Evolutionary conservation across 2,113 vertebrate genomes (phyloP).

Genomic region (Pachypanchax playfairii): DNA sequence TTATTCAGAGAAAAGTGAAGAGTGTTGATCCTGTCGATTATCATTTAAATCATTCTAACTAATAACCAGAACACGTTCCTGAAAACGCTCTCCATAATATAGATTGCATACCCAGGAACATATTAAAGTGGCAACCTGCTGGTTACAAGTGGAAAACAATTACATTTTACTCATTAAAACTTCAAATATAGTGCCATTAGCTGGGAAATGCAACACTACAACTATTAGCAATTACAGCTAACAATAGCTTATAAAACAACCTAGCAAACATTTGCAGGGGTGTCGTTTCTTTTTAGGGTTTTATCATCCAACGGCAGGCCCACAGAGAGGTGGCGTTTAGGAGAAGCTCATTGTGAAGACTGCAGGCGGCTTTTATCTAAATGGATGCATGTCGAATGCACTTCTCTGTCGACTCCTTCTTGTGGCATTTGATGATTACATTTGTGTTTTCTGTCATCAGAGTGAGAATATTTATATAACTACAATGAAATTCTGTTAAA

Average conservation of each 20-base stretch:
- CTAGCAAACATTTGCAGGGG: constrained; percentile 46
- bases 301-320: constrained; percentile 43
- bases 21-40: constrained; percentile 8
- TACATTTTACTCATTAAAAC: constrained; percentile 38
- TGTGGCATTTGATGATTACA: constrained; percentile 27
- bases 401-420: constrained; percentile 24
- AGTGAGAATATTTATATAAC: constrained; percentile 15
- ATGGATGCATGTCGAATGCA: constrained; percentile 32
- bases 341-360: constrained; percentile 41
- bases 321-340: constrained; percentile 27
- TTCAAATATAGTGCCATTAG: constrained; percentile 30
- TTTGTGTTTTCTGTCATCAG: neutral
- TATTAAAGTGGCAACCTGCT: constrained; percentile 21
- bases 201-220: constrained; percentile 51
- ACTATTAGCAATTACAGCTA: constrained; percentile 40
- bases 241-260: constrained; percentile 52
- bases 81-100: constrained; percentile 1
- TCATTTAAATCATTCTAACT: constrained; percentile 17
- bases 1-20: constrained; percentile 6
- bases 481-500: constrained; percentile 2
- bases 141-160: constrained; percentile 46
- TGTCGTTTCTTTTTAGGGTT: constrained; percentile 40
- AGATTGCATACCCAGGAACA: constrained; percentile 8
- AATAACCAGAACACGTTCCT: neutral
- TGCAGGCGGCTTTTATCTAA: constrained; percentile 9